phyloP scores from a whole-genome alignment of 1,140 invertebrate species.

The Heliothis virescens region DNA sequence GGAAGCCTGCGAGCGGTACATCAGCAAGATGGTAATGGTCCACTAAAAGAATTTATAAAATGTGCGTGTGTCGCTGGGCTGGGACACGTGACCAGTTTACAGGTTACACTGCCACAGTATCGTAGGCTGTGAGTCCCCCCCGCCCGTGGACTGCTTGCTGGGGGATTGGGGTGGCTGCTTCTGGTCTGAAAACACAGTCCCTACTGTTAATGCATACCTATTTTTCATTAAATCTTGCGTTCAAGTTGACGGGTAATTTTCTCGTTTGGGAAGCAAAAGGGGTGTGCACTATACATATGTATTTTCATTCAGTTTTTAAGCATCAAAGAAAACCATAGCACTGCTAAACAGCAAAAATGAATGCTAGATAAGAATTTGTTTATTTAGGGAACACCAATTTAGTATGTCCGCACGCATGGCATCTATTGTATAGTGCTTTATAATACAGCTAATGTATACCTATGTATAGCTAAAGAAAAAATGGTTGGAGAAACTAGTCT shows the following conservation, averaged over 20 bases:
- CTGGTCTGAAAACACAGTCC: constrained; percentile 90
- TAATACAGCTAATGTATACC: constrained; percentile 3
- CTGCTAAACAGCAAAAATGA: not conserved
- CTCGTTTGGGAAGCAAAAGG: not conserved
- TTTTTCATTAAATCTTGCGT: not conserved
- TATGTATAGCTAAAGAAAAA: constrained; percentile 17
- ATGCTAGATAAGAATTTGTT: constrained; percentile 1
- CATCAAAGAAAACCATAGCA: constrained; percentile 37
- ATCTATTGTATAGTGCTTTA: constrained; percentile 22
- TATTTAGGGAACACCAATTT: constrained; percentile 22
- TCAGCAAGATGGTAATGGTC: constrained; percentile 64
- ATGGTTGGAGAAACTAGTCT: not conserved
- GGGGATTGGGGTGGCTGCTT: constrained; percentile 91
- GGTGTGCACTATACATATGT: constrained; percentile 13
- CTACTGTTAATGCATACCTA: not conserved
- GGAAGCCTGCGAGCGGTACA: constrained; percentile 45
- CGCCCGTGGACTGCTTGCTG: constrained; percentile 89
- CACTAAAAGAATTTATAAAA: constrained; percentile 53
- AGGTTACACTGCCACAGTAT: constrained; percentile 98
- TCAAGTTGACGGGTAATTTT: not conserved
- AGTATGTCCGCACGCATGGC: not conserved
- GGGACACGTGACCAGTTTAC: constrained; percentile 85
- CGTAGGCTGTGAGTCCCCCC: constrained; percentile 98
- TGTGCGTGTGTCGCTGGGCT: constrained; percentile 56
- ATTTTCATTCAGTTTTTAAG: constrained; percentile 14